Evolutionary conservation across 2,888 invertebrate genomes (phyloP), one percentile per base, ranked within the genome.

Genomic region (Nasonia oneida): DNA sequence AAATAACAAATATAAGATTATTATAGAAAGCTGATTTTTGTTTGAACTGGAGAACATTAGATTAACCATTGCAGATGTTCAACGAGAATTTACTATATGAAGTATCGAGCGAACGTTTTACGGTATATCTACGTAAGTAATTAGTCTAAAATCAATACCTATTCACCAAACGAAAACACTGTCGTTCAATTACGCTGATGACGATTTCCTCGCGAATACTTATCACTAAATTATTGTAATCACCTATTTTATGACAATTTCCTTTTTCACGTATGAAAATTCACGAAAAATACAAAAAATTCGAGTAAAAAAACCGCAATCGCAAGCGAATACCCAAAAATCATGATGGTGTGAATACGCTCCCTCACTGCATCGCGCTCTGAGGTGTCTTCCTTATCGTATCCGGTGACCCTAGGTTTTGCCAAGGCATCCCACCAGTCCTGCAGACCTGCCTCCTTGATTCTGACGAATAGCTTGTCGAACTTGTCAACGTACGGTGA

Each of bases 401-500:
- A 73, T 23, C 42, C 4, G 3, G 47, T 73, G 14, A 47, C 12
- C 18, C 23, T 42, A 14, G 42, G 73, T 3, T 47, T 47, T 1
- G 42, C 10, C 5, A 78, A 15, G 1, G 10, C 5, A 8, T 3
- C 23, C 82, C 82, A 82, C 67, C 50, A 76, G 2, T 1, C 15
- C n/a, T 71, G 67, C 39, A 88, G 53, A 33, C 87, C 88, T 0
- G 86, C 42, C n/a, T 57, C 67, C 0, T 79, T n/a, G 10, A 87
- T 76, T 3, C 76, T 47, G 12, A 29, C 12, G 14, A 87, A 79
- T 3, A 89, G n/a, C 10, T 3, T 1, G 42, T 87, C 80, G 12
- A 88, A 87, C 18, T 75, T 61, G 12, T 77, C 77, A 0, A 57
- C 61, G 76, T 87, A 89, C 0, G 88, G 88, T 2, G 87, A 87